phyloP scores from a whole-genome alignment of 1,140 invertebrate genomes.

The Cotesia typhae region DNA sequence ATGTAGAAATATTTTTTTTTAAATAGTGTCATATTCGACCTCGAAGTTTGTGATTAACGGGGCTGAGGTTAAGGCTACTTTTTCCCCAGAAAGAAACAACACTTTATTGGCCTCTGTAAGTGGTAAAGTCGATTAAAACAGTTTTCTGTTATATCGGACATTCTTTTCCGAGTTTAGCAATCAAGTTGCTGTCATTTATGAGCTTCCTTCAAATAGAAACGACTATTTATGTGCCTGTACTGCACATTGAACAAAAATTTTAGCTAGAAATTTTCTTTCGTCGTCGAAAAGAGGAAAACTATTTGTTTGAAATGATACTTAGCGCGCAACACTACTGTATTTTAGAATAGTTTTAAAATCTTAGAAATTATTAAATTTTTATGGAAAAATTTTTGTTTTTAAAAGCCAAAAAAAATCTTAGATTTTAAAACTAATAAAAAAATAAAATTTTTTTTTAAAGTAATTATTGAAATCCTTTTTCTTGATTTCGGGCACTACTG shows the following conservation, averaged over 20 bases:
- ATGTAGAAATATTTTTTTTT: not conserved
- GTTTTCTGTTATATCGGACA: not conserved
- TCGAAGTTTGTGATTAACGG: conserved; percentile 13
- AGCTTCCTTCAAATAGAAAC: not conserved
- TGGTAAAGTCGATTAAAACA: conserved; percentile 65
- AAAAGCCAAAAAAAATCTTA: too few species aligned
- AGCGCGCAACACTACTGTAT: too few species aligned
- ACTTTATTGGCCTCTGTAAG: conserved; percentile 64
- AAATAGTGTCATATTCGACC: conserved; percentile 10
- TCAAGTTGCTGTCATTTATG: not conserved
- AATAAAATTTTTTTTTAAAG: too few species aligned
- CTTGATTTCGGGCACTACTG: not conserved
- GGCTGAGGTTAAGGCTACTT: conserved; percentile 24
- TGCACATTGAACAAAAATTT: not conserved
- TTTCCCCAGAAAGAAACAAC: conserved; percentile 42
- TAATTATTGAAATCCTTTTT: not conserved
- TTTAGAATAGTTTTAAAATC: too few species aligned
- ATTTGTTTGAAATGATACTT: too few species aligned
- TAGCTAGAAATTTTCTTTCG: not conserved
- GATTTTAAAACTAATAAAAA: too few species aligned
- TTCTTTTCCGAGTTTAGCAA: not conserved
- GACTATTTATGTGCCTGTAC: not conserved
- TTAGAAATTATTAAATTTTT: too few species aligned
- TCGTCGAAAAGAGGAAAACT: not conserved
- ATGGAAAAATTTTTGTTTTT: too few species aligned